These are phyloP conservation scores for Balearica regulorum DNA, from an alignment of 2,797 vertebrate genomes.

Conservation along the genomic window DNA sequence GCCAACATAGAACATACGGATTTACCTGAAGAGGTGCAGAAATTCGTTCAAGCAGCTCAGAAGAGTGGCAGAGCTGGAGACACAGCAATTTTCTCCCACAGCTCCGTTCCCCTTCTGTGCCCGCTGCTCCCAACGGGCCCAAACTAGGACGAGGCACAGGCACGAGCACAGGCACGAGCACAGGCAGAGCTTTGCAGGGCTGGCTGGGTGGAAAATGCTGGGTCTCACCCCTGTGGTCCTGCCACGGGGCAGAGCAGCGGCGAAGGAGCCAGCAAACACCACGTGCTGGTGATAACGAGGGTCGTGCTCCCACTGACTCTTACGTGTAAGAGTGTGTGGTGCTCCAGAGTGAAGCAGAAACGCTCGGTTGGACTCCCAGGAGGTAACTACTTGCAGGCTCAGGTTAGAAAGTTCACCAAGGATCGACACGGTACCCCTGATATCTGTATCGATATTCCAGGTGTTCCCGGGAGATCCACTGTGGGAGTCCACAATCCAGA, in stretches of 20 bases:
- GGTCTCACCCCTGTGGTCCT: neutral
- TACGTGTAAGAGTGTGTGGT: rapidly evolving
- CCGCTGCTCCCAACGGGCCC: neutral
- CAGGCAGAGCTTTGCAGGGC: neutral
- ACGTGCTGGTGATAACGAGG: too few relatives aligned
- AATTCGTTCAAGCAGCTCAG: neutral
- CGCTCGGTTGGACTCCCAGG: neutral
- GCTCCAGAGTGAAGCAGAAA: neutral
- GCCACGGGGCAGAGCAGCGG: neutral
- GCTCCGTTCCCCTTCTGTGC: neutral
- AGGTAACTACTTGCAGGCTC: neutral
- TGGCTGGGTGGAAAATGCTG: neutral
- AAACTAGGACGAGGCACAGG: neutral
- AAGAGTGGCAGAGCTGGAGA: neutral
- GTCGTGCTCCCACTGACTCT: neutral
- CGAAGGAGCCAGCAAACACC: neutral
- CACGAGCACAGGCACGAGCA: rapidly evolving
- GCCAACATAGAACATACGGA: neutral
- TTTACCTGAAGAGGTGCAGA: neutral
- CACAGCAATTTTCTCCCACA: neutral
- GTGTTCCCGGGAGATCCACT: neutral
- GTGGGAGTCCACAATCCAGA: neutral
- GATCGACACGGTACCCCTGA: neutral
- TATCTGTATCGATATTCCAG: neutral
- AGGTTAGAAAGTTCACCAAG: neutral